A percentile compares a stretch with the other conserved stretches of the same genome.
phyloP scores from a whole-genome alignment of 2,113 vertebrate species.

The Mesoclemmys tuberculata region DNA sequence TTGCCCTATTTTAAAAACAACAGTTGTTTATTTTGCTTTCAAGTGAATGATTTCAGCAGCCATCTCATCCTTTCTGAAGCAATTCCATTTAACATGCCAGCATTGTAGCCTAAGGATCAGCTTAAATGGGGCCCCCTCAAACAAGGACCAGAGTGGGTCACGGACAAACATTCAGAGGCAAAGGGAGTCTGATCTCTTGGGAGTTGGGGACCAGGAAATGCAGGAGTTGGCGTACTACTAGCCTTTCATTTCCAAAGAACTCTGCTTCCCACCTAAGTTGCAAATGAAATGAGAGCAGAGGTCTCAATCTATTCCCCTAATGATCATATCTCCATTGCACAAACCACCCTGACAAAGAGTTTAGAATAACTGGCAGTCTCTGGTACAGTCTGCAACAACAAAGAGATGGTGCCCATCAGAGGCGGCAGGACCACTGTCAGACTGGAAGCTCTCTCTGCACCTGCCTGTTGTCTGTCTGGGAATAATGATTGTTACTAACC shows the following conservation, averaged over 20 bases:
- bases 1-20: slow-evolving; percentile 43
- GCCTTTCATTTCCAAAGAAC: background rate
- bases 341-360: slow-evolving; percentile 33
- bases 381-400: background rate
- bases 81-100: slow-evolving; percentile 9
- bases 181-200: background rate
- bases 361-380: background rate
- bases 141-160: background rate
- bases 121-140: background rate
- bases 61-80: background rate
- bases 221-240: background rate
- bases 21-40: slow-evolving; percentile 59
- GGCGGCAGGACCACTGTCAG: background rate
- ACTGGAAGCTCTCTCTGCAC: background rate
- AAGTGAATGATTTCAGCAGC: slow-evolving; percentile 34
- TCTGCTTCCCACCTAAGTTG: slow-evolving; percentile 32
- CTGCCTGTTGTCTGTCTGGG: background rate
- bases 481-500: slow-evolving; percentile 41
- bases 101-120: background rate
- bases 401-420: background rate
- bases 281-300: background rate
- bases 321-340: slow-evolving; percentile 49
- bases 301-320: slow-evolving; percentile 24
- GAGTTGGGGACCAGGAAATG: background rate
- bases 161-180: slow-evolving; percentile 8